Conservation (phyloP, 2,113 vertebrate species). For the Equus quagga region DNA sequence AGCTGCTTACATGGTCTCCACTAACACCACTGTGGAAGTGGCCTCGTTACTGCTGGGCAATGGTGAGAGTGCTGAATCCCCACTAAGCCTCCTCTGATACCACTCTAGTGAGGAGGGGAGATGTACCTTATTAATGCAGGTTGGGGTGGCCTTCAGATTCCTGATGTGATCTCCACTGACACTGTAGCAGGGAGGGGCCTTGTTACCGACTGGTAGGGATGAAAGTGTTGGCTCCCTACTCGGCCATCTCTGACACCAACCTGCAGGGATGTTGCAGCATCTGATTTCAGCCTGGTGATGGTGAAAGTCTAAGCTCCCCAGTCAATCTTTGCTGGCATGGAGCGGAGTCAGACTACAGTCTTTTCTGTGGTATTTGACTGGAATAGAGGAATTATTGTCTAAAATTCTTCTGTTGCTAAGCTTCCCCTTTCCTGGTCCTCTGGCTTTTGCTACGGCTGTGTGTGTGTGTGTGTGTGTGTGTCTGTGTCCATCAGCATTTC, state of each 20-base stretch:
- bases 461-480: too few species aligned
- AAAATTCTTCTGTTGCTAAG: background rate
- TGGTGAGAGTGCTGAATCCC: background rate
- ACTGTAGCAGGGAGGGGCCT: background rate
- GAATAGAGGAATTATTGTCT: background rate
- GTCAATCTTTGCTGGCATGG: background rate
- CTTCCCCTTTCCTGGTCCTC: background rate
- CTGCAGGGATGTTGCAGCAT: background rate
- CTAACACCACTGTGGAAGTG: background rate
- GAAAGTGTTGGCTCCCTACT: background rate
- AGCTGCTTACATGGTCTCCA: background rate
- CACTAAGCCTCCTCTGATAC: background rate
- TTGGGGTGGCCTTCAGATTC: background rate
- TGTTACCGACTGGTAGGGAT: background rate
- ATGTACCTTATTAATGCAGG: background rate
- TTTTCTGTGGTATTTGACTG: background rate
- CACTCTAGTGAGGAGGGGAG: background rate
- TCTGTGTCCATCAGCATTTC: background rate
- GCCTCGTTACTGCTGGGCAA: background rate
- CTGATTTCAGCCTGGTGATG: background rate
- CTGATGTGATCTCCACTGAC: background rate
- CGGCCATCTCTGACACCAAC: background rate
- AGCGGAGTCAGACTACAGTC: too few species aligned
- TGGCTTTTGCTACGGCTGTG: background rate
- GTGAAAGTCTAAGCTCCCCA: background rate